Percentiles rank a stretch among this genome's conserved stretches.
Conservation (phyloP, 1,140 invertebrate species). For the Anagrus nilaparvatae region DNA sequence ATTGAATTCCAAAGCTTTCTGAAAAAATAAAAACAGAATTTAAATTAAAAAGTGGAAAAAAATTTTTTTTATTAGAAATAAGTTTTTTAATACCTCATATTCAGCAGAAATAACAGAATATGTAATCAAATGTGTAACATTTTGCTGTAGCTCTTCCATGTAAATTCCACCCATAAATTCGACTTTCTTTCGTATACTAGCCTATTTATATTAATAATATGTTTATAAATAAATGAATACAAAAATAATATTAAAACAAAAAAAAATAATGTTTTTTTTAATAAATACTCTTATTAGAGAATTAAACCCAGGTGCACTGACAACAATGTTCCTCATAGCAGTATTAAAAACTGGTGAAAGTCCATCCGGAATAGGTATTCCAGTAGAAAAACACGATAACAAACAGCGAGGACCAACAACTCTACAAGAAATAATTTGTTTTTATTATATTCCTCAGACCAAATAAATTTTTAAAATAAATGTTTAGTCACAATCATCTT, state of each 20-base stretch:
- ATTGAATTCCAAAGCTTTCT: constrained; percentile 58
- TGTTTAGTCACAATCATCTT: no score
- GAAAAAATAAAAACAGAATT: constrained; percentile 23
- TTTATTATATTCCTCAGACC: no score
- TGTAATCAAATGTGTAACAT: constrained; percentile 76
- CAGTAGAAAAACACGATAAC: constrained; percentile 59
- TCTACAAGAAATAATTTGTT: constrained; percentile 42
- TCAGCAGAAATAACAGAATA: constrained; percentile 60
- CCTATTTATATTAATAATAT: constrained; percentile 34
- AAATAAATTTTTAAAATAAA: constrained; percentile 9
- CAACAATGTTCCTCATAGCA: constrained; percentile 65
- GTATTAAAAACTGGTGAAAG: constrained; percentile 67
- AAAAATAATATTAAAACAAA: neutral
- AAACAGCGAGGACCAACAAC: constrained; percentile 72
- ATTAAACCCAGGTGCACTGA: constrained; percentile 64
- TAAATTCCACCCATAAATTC: constrained; percentile 76
- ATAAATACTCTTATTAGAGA: constrained; percentile 47
- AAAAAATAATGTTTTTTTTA: neutral
- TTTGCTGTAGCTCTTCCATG: constrained; percentile 54
- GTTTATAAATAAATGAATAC: neutral
- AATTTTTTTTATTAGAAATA: constrained; percentile 8
- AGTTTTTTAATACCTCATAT: constrained; percentile 64
- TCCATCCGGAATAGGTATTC: constrained; percentile 62
- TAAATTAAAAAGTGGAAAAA: constrained; percentile 8
- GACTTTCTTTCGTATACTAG: constrained; percentile 55